A percentile compares a stretch with the other conserved stretches of the same genome.
These are phyloP conservation scores for Stegodyphus mimosarum DNA, from an alignment of 1,140 invertebrate genomes.

Conservation along the genomic window DNA sequence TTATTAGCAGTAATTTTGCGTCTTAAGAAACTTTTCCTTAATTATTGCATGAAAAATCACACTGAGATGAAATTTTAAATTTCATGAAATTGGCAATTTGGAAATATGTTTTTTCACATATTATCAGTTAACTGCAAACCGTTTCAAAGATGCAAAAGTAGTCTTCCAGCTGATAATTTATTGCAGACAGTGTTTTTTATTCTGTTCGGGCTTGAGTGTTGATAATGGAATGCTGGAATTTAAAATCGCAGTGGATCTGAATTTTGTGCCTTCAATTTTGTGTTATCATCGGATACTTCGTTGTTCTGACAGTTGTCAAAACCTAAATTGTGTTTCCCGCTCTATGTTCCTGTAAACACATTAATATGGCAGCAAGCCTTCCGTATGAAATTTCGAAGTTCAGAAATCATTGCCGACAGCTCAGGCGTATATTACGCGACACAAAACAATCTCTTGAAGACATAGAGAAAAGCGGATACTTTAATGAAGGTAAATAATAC, in stretches of 20 bases:
- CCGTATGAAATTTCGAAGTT: conserved; percentile 72
- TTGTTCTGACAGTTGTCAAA: neutral
- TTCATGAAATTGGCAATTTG: no score
- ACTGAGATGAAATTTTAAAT: no score
- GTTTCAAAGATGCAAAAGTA: neutral
- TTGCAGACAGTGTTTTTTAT: neutral
- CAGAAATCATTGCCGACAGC: conserved; percentile 70
- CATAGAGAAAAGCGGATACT: conserved; percentile 74
- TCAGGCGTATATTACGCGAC: conserved; percentile 75
- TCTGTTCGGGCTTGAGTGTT: neutral
- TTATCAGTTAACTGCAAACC: neutral
- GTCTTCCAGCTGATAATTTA: neutral
- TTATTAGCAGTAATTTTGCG: no score
- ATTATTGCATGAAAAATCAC: no score
- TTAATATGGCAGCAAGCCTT: conserved; percentile 64
- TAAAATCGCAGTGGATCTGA: neutral
- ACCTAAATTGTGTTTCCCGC: no score
- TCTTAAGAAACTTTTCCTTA: no score
- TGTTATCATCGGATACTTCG: neutral
- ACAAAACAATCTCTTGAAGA: conserved; percentile 76
- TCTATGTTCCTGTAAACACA: neutral
- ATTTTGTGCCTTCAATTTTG: no score
- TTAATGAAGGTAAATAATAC: conserved; percentile 74
- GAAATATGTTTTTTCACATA: no score
- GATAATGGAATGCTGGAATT: neutral